phyloP scores from a whole-genome alignment of 2,888 invertebrate species.

The Macrostomum cliftonense region DNA sequence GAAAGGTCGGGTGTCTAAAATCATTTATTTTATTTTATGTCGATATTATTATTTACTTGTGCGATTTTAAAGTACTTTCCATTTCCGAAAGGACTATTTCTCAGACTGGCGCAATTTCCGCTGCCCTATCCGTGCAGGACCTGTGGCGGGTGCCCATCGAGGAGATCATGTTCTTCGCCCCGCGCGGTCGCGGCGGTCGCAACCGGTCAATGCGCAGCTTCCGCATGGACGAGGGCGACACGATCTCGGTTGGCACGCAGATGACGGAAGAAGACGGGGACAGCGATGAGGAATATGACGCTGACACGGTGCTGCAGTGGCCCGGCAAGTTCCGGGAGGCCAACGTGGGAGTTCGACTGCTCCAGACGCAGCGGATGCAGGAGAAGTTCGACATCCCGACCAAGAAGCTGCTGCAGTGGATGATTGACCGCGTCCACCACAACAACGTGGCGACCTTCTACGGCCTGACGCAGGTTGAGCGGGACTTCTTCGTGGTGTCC shows the following conservation, averaged over 20 bases:
- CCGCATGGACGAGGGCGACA: conserved; percentile 15
- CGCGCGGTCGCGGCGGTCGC: conserved; percentile 12
- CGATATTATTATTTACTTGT: too few relatives aligned
- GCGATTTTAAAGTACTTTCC: too few relatives aligned
- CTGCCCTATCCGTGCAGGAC: too few relatives aligned
- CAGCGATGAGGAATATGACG: conserved; percentile 8
- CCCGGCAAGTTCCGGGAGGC: conserved; percentile 20
- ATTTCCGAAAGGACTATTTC: too few relatives aligned
- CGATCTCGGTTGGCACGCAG: conserved; percentile 14
- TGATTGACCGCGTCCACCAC: conserved; percentile 21
- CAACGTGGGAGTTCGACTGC: conserved; percentile 17
- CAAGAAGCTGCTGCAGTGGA: conserved; percentile 18
- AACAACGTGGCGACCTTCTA: conserved; percentile 21
- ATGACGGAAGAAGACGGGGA: not conserved
- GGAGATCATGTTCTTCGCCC: conserved; percentile 20
- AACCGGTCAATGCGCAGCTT: conserved; percentile 12
- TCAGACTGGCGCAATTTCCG: too few relatives aligned
- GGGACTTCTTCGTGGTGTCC: conserved; percentile 17
- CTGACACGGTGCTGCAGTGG: conserved; percentile 18
- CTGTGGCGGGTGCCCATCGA: conserved; percentile 16
- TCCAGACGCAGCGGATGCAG: conserved; percentile 8
- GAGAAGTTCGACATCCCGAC: conserved; percentile 9
- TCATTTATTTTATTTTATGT: too few relatives aligned
- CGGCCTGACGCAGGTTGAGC: conserved; percentile 20
- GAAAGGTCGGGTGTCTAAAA: too few relatives aligned